These are phyloP conservation scores for Pao palembangensis DNA, from an alignment of 2,113 vertebrate genomes.

Conservation along the genomic window DNA sequence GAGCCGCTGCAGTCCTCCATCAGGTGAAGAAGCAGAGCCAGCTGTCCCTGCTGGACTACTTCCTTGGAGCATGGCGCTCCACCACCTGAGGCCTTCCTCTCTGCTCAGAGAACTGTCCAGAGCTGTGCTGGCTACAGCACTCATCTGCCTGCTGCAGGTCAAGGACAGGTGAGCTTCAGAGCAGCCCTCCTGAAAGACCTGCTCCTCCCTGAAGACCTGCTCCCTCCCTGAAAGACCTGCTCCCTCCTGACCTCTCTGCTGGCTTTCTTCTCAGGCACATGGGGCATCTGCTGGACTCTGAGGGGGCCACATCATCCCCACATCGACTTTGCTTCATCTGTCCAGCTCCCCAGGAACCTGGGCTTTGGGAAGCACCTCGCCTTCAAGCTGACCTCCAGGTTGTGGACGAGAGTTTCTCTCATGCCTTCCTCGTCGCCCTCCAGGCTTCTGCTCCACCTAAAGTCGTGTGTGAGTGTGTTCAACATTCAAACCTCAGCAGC, in stretches of 20 bases:
- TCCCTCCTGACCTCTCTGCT: neutral
- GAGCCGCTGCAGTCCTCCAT: slow-evolving; percentile 92
- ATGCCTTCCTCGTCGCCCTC: neutral
- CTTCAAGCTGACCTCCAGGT: slow-evolving; percentile 92
- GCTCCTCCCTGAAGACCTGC: too few species aligned
- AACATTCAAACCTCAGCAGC: too few species aligned
- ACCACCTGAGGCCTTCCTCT: slow-evolving; percentile 87
- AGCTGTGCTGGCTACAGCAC: slow-evolving; percentile 89
- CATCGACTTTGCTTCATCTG: slow-evolving; percentile 97
- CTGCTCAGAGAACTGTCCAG: slow-evolving; percentile 86
- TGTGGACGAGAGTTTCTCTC: slow-evolving; percentile 82
- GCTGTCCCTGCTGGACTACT: slow-evolving; percentile 87
- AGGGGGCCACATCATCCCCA: slow-evolving; percentile 98
- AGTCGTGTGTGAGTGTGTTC: too few species aligned
- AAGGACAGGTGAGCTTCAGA: too few species aligned
- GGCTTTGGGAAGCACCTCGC: slow-evolving; percentile 95
- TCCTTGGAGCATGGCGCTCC: slow-evolving; percentile 84
- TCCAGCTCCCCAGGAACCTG: slow-evolving; percentile 90
- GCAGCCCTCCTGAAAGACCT: too few species aligned
- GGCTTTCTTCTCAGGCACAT: slow-evolving; percentile 82
- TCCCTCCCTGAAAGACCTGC: neutral
- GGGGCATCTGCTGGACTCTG: slow-evolving; percentile 89
- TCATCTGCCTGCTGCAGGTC: too few species aligned
- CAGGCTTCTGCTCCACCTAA: too few species aligned
- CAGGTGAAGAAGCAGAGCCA: slow-evolving; percentile 96